Percentiles rank a stretch among this genome's conserved stretches.
phyloP scores from a whole-genome alignment of 1,140 invertebrate genomes.

The Colletes gigas region DNA sequence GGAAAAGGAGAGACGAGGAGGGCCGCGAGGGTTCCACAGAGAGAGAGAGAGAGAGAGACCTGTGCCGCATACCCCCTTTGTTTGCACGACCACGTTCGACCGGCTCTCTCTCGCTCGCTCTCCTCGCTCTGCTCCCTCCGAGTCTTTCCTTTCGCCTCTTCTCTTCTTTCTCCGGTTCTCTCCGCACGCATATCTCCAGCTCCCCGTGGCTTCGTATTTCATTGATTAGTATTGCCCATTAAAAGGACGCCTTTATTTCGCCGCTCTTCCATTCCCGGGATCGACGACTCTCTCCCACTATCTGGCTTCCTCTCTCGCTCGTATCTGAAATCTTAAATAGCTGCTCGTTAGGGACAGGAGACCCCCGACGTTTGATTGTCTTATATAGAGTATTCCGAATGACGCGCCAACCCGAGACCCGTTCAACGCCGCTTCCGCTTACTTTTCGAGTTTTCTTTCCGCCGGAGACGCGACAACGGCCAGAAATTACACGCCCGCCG shows the following conservation, averaged over 20 bases:
- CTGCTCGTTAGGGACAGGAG: conserved; percentile 16
- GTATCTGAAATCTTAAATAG: conserved; percentile 16
- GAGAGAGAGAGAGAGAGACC: conserved; percentile 44
- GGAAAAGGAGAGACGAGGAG: conserved; percentile 23
- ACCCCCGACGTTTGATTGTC: neutral
- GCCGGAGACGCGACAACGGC: too few species aligned
- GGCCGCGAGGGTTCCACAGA: neutral
- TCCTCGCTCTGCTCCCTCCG: conserved; percentile 31
- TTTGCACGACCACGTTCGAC: conserved; percentile 72
- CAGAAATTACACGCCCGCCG: too few species aligned
- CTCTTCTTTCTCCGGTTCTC: conserved; percentile 36
- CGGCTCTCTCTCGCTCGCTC: conserved; percentile 10
- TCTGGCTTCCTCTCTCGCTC: neutral
- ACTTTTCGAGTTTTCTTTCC: too few species aligned
- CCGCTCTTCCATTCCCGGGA: conserved; percentile 61
- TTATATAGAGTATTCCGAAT: neutral
- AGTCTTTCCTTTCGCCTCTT: neutral
- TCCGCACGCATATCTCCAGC: conserved; percentile 56
- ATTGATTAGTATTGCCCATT: conserved; percentile 81
- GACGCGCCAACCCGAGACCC: neutral
- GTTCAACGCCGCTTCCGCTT: neutral
- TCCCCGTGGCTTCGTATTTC: conserved; percentile 74
- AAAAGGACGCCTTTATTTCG: conserved; percentile 76
- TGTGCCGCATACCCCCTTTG: conserved; percentile 74
- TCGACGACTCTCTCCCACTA: conserved; percentile 35